These are phyloP conservation scores for Spea multiplicata DNA, from an alignment of 2,113 vertebrate species.

Conservation along the genomic window DNA sequence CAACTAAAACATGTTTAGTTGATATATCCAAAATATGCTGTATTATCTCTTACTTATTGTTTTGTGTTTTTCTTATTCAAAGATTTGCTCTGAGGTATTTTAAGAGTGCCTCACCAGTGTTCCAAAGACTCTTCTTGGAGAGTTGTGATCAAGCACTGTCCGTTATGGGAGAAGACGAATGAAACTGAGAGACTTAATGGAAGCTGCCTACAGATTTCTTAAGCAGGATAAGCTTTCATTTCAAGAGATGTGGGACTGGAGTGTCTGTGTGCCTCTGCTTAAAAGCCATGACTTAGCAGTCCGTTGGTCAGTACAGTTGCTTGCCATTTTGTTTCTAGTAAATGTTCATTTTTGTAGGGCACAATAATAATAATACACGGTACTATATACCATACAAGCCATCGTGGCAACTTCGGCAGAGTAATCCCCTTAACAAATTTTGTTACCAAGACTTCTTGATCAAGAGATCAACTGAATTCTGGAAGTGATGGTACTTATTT, in stretches of 20 bases:
- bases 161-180: constrained; percentile 88
- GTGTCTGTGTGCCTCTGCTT: constrained; percentile 89
- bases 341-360: neutral
- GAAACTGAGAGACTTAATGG: constrained; percentile 96
- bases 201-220: constrained; percentile 86
- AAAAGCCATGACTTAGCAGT: constrained; percentile 92
- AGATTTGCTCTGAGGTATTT: constrained; percentile 94
- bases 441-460: too few relatives aligned
- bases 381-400: too few relatives aligned
- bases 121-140: constrained; percentile 92
- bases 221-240: constrained; percentile 81
- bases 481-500: too few relatives aligned
- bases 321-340: constrained; percentile 3
- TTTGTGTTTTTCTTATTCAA: neutral
- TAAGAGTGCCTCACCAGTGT: constrained; percentile 81
- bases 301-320: constrained; percentile 74
- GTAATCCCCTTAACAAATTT: too few relatives aligned
- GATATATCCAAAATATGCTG: neutral
- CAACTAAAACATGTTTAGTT: neutral
- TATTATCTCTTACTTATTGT: too few relatives aligned
- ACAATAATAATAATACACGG: too few relatives aligned
- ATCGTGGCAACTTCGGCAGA: too few relatives aligned
- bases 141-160: constrained; percentile 83
- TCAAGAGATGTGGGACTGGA: constrained; percentile 93
- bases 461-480: too few relatives aligned